Evolutionary conservation across 2,113 vertebrate genomes (phyloP), one percentile per base, ranked within the genome.

Genomic region (Notarius quadriscutis): DNA sequence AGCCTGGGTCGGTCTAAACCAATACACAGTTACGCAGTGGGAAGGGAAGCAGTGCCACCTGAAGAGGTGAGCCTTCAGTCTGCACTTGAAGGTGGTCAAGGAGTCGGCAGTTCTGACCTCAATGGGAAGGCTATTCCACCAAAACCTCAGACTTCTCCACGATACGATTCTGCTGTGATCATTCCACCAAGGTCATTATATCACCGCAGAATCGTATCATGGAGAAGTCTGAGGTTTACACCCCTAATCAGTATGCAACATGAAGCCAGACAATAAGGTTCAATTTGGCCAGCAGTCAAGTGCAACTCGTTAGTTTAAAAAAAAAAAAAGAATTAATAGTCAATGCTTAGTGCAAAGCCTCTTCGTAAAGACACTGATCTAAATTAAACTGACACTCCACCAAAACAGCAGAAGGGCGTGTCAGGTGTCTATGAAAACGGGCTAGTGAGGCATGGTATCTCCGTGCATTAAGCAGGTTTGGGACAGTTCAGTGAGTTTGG

Each of bases 211-310:
- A 34, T 81, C 18, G 6, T 7, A 25, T 58, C 27, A 18, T 58
- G 17, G 14, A 20, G n/a, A 57, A 5, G 77, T 57, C 22, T 77
- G 48, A 77, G 74, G 53, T 30, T 80, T 34, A 27, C 41, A n/a
- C 34, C 58, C 48, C 57, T 83, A 85, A 84, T 88, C 65, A 71
- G 74, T 30, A 53, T 55, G 72, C 72, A 62, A 72, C 57, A 58
- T 34, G 81, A 87, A 41, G 22, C 60, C 69, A 63, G 77, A 77
- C 53, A 30, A 41, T 65, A 60, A 69, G 58, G 81, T 58, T 84
- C 81, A 80, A 84, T 86, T 65, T 83, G 79, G 87, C 84, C 17
- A 27, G 57, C 60, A 27, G 15, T 69, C 87, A 88, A 89, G 84
- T n/a, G 55, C 20, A 53, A 25, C 34, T 67, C 74, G 81, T 87